Evolutionary conservation across 2,888 invertebrate species (phyloP), one percentile per base, ranked within the genome.

Genomic region (Drosophila prostipennis): DNA sequence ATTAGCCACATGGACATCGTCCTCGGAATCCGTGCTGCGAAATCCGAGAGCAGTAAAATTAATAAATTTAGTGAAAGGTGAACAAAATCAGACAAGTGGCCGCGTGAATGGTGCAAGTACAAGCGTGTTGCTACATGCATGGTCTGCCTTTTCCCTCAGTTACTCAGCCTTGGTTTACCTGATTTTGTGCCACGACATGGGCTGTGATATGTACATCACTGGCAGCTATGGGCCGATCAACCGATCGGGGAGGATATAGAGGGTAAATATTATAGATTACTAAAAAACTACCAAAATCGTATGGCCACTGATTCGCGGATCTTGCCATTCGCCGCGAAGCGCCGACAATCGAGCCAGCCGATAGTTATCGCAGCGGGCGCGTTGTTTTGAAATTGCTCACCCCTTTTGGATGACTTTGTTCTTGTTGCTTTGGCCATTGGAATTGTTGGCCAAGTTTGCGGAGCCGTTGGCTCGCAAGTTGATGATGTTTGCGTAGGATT

Each of bases 121-220:
- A 70, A 59, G 39, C 56, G 52, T 72, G 58, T 72, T 58, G 53
- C 56, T 51, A 40, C 72, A 58, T 72, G 72, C 57, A 55, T n/a
- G 34, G 16, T 8, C 19, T 37, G 29, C 26, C 26, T 4, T 26
- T 26, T 5, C 26, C 26, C 26, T 26, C 26, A 6, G 5, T 26
- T 6, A 26, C 6, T 6, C 29, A 6, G 29, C 6, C 29, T 29
- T 0, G 8, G 8, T 81, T 13, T 81, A 86, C 86, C 86, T 76
- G 45, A 77, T 64, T 63, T 74, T 81, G 19, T 81, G 73, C 72
- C 75, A 79, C 29, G 86, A 76, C 86, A 86, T 86, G 49, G 63
- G 42, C 59, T 68, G 55, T 4, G 49, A 67, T 61, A 77, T 68
- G 43, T 60, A 73, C 75, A 77, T 80, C 6, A 16, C 59, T 11